Percentiles rank a stretch among this genome's conserved stretches.
These are phyloP conservation scores for Monopterus albus DNA, from an alignment of 2,113 vertebrate species.

Conservation along the genomic window DNA sequence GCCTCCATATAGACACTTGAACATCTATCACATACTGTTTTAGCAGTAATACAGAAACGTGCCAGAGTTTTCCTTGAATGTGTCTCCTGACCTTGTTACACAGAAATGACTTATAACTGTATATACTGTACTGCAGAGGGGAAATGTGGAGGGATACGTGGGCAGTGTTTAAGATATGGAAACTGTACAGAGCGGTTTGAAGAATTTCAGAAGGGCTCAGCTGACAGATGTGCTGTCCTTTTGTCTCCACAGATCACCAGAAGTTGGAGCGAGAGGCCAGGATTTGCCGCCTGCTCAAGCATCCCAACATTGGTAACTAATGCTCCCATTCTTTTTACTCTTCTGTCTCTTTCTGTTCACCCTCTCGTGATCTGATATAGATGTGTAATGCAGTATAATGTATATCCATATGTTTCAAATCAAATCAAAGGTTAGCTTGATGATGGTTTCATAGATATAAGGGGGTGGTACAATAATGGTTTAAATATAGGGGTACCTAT, in stretches of 20 bases:
- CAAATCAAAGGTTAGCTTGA: too few relatives aligned
- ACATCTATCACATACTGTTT: background rate
- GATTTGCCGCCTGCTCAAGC: conserved; percentile 94
- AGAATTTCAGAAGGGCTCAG: background rate
- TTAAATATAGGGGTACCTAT: too few relatives aligned
- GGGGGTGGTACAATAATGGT: too few relatives aligned
- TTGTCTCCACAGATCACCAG: conserved; percentile 87
- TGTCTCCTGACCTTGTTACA: background rate
- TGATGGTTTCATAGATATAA: too few relatives aligned
- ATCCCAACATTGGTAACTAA: conserved; percentile 89
- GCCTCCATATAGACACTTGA: background rate
- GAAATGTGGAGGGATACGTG: background rate
- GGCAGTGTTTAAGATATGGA: background rate
- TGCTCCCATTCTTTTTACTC: background rate
- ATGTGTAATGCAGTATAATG: too few relatives aligned
- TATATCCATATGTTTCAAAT: too few relatives aligned
- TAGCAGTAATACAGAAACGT: background rate
- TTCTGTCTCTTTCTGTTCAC: background rate
- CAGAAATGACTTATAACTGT: too few relatives aligned
- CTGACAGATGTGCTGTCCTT: background rate
- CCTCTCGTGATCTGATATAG: background rate
- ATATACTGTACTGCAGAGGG: too few relatives aligned
- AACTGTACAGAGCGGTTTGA: background rate
- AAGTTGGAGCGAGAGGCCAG: conserved; percentile 94
- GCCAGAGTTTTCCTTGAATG: background rate